A percentile compares a stretch with the other conserved stretches of the same genome.
These are phyloP conservation scores for Calyptommatus sinebrachiatus DNA, from an alignment of 2,113 vertebrate species.

Conservation along the genomic window DNA sequence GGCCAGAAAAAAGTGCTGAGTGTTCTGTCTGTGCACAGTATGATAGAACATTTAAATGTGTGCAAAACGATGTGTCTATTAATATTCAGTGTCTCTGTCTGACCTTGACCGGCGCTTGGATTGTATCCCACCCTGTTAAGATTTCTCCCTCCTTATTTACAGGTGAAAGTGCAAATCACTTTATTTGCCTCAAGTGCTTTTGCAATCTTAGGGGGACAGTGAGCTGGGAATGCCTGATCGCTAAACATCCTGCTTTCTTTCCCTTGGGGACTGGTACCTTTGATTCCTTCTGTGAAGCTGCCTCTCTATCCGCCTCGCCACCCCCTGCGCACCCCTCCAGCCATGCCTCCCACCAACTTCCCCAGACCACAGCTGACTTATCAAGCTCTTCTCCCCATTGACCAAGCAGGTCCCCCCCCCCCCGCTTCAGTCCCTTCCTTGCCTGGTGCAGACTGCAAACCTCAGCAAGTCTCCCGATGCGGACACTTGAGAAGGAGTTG, in stretches of 20 bases:
- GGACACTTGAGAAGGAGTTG: slow-evolving; percentile 23
- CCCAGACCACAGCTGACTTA: not conserved
- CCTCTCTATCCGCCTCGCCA: not conserved
- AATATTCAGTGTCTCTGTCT: not conserved
- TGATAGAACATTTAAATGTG: not conserved
- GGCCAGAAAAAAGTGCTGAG: not conserved
- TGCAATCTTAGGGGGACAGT: not conserved
- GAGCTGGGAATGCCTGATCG: not conserved
- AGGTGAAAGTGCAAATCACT: not conserved
- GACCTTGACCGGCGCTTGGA: slow-evolving; percentile 23
- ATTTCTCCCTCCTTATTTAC: not conserved
- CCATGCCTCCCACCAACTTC: not conserved
- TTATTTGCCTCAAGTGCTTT: not conserved
- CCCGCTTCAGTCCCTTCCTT: not conserved
- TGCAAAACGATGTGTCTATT: not conserved
- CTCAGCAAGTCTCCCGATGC: slow-evolving; percentile 12
- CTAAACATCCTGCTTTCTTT: not conserved
- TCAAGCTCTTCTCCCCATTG: not conserved
- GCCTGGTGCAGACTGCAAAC: slow-evolving; percentile 18
- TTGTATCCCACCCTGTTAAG: not conserved
- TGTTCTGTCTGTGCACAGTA: not conserved
- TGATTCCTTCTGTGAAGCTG: not conserved
- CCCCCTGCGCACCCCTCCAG: not conserved
- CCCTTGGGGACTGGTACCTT: not conserved
- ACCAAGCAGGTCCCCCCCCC: not conserved